phyloP scores from a whole-genome alignment of 2,113 vertebrate species.

The Rhineura floridana region DNA sequence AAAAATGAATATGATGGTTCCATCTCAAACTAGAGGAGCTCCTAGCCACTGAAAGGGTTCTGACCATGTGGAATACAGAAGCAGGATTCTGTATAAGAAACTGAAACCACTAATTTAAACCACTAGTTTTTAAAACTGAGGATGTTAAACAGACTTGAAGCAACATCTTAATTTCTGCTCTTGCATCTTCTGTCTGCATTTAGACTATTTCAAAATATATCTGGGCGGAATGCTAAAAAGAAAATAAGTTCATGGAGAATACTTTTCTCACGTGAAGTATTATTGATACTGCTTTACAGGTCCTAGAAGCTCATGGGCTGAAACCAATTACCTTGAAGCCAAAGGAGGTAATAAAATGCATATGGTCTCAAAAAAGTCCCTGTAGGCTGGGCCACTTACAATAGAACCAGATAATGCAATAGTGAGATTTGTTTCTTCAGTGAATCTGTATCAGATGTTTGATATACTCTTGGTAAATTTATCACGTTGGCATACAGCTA shows the following conservation, averaged over 20 bases:
- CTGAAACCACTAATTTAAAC: background rate
- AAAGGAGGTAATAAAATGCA: conserved; percentile 88
- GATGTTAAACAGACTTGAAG: background rate
- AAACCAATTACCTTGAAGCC: conserved; percentile 92
- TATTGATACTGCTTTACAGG: conserved; percentile 76
- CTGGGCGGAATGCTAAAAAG: background rate
- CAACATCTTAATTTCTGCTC: background rate
- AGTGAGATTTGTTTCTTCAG: background rate
- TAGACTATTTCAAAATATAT: conserved; percentile 22
- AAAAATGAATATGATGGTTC: background rate
- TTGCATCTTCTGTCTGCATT: background rate
- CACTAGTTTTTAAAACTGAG: background rate
- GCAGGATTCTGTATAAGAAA: background rate
- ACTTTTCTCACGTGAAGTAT: conserved; percentile 25
- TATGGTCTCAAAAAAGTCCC: background rate
- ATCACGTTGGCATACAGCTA: background rate
- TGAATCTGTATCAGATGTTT: background rate
- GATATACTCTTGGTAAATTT: background rate
- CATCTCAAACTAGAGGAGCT: background rate
- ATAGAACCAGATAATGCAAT: background rate
- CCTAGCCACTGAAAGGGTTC: background rate
- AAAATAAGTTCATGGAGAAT: background rate
- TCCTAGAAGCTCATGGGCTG: conserved; percentile 93
- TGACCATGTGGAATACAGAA: background rate
- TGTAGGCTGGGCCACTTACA: background rate